phyloP scores from a whole-genome alignment of 2,113 vertebrate species.

The Pachyramphus minor region DNA sequence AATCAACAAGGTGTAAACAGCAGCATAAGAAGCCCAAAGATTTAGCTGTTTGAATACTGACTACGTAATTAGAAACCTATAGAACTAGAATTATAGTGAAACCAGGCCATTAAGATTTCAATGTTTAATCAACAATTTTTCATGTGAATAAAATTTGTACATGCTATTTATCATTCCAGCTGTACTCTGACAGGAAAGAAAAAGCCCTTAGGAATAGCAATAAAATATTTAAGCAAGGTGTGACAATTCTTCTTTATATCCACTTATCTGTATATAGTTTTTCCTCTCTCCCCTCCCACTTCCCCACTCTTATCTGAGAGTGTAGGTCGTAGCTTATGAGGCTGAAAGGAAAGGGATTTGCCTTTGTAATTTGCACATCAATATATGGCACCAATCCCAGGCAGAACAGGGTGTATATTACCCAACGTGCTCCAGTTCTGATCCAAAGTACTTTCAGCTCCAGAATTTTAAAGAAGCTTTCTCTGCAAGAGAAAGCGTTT shows the following conservation, averaged over 20 bases:
- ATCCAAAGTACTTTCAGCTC: not conserved
- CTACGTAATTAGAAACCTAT: not conserved
- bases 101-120: not conserved
- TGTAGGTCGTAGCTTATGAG: not conserved
- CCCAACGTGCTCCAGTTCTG: not conserved
- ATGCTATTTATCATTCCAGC: not conserved
- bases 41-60: not conserved
- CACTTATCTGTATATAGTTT: not conserved
- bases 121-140: constrained; percentile 26
- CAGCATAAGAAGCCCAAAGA: not conserved
- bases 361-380: constrained; percentile 11
- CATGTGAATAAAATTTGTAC: not conserved
- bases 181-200: not conserved
- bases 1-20: constrained; percentile 38
- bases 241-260: not conserved
- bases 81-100: not conserved
- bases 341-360: constrained; percentile 10
- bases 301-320: not conserved
- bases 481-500: no score
- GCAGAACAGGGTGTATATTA: not conserved
- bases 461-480: not conserved
- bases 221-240: constrained; percentile 23
- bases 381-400: not conserved
- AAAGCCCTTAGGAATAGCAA: not conserved
- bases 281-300: not conserved